Percentiles rank a stretch among this genome's conserved stretches.
Conservation (phyloP, 1,140 invertebrate genomes). For the Copidosoma floridanum region DNA sequence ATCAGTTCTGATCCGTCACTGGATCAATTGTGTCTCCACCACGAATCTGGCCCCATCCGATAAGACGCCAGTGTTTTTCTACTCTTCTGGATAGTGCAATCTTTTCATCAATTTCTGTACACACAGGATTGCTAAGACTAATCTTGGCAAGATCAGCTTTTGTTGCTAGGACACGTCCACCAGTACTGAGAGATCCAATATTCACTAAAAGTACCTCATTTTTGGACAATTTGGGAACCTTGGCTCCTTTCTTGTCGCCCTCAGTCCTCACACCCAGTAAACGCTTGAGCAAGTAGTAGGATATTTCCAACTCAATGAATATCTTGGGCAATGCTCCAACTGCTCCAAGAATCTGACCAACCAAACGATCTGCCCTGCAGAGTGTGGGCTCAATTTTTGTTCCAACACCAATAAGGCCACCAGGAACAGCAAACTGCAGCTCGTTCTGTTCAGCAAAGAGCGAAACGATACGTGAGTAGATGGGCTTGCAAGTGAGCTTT, state of each 20-base stretch:
- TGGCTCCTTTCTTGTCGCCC: constrained; percentile 98
- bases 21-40: constrained; percentile 87
- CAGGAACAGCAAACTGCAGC: constrained; percentile 97
- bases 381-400: constrained; percentile 99
- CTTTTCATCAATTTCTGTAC: constrained; percentile 98
- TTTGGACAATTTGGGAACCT: constrained; percentile 64
- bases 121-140: constrained; percentile 94
- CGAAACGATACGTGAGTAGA: constrained; percentile 97
- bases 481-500: constrained; percentile 92
- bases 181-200: constrained; percentile 98
- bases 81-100: constrained; percentile 96
- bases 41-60: constrained; percentile 98
- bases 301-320: constrained; percentile 97
- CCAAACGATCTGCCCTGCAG: constrained; percentile 95
- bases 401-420: constrained; percentile 97
- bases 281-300: constrained; percentile 93
- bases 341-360: constrained; percentile 97
- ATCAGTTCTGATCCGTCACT: constrained; percentile 46
- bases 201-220: constrained; percentile 88
- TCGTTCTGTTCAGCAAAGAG: constrained; percentile 98
- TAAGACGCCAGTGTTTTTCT: constrained; percentile 99
- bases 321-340: constrained; percentile 95
- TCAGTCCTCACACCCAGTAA: constrained; percentile 96
- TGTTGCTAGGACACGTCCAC: constrained; percentile 92
- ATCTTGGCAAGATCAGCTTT: constrained; percentile 98